phyloP scores from a whole-genome alignment of 2,113 vertebrate genomes.

The Rattus rattus region DNA sequence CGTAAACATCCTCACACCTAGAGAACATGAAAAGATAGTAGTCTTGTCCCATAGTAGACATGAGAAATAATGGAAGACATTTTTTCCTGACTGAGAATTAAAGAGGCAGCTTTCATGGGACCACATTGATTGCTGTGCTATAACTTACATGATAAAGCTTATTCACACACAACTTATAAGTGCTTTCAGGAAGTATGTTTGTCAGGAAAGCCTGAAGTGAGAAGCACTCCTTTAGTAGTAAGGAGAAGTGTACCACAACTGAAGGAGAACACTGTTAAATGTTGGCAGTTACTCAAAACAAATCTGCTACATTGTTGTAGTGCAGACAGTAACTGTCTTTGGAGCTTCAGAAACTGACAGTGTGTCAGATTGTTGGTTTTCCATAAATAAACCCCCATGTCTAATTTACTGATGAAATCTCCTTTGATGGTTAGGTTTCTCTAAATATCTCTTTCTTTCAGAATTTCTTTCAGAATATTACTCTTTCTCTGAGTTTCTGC shows the following conservation, averaged over 20 bases:
- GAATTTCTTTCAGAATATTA: background rate
- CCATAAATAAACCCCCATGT: background rate
- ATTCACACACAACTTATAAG: background rate
- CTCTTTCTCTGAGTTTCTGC: constrained; percentile 21
- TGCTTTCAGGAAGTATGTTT: background rate
- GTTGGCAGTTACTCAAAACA: background rate
- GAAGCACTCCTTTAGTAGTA: background rate
- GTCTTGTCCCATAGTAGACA: background rate
- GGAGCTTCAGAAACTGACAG: constrained; percentile 47
- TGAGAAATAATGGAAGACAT: background rate
- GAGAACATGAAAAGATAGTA: background rate
- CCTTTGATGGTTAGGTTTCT: background rate
- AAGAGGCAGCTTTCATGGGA: background rate
- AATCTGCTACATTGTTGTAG: background rate
- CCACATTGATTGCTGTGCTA: background rate
- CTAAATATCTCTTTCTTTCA: background rate
- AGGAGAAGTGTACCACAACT: background rate
- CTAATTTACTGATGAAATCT: constrained; percentile 15
- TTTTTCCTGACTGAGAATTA: background rate
- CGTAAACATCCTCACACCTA: background rate
- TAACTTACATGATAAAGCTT: background rate
- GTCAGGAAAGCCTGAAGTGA: background rate
- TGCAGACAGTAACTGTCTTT: constrained; percentile 21
- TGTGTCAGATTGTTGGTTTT: constrained; percentile 41
- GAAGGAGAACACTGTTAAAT: background rate